phyloP scores from a whole-genome alignment of 2,113 vertebrate species.

The Hypanus sabinus region DNA sequence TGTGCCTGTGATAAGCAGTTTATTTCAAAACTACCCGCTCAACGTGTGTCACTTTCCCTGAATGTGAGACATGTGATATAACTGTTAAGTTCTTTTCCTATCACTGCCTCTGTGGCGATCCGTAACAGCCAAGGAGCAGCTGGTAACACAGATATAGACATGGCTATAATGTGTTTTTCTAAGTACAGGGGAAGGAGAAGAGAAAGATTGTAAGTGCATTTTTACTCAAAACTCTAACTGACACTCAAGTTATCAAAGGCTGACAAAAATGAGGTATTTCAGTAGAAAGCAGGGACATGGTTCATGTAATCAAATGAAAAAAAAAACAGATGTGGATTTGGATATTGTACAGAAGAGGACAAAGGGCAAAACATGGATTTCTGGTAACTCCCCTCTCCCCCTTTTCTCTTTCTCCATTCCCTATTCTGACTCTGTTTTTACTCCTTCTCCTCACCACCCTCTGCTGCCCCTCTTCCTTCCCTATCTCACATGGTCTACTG shows the following conservation, averaged over 20 bases:
- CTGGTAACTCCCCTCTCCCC: too few relatives aligned
- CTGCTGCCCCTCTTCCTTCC: too few relatives aligned
- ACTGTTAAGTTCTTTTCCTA: background rate
- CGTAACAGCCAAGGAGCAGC: background rate
- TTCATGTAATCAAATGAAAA: background rate
- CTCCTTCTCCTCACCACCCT: too few relatives aligned
- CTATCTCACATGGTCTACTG: too few relatives aligned
- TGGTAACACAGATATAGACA: background rate
- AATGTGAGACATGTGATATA: too few relatives aligned
- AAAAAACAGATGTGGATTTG: background rate
- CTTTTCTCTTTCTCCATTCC: too few relatives aligned
- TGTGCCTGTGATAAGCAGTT: too few relatives aligned
- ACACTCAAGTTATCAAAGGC: background rate
- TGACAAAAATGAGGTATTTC: background rate
- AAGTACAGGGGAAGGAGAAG: too few relatives aligned
- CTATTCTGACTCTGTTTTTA: too few relatives aligned
- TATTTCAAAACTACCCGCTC: background rate
- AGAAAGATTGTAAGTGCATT: background rate
- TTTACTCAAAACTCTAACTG: background rate
- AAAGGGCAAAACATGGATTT: too few relatives aligned
- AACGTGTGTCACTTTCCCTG: background rate
- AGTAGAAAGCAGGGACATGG: background rate
- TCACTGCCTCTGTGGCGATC: background rate
- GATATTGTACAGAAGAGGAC: background rate
- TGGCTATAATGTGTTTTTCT: background rate